Evolutionary conservation across 92 coral and sea anemone genomes (phyloP), one percentile per base, ranked within the genome.

Genomic region (Isaurus tuberculatus): DNA sequence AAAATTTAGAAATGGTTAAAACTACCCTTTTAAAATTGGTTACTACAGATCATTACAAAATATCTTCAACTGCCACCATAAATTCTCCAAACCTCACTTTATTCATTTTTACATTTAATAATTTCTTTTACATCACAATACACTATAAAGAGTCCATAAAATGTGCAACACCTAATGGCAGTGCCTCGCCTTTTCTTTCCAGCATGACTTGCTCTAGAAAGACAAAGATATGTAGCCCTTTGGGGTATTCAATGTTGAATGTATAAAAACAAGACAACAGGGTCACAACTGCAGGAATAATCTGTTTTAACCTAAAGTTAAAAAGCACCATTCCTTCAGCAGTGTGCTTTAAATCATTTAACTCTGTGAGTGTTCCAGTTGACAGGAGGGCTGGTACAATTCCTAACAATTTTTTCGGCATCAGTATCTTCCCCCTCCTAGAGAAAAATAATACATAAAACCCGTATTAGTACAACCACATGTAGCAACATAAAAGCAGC

Each of bases 381-480:
- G 75, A 71, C 32, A 71, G 75, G 13, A 42, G 75, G 75, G 58
- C 75, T 71, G 22, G 75, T 68, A 33, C 75, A 44, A 8, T 9
- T 73, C 17, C 74, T 70, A 5, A 36, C 22, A 8, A 70, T 37
- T 0, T 36, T 14, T 6, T n/a, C 49, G 25, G 4, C 30, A 31
- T 36, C 74, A 17, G 34, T 73, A 73, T 73, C 79, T 44, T 71
- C 79, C 46, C 79, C 79, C 79, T 27, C 64, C 79, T 73, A 48
- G 66, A 60, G 26, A 73, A 55, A 73, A 44, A 17, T 40, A 49
- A 49, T 32, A 46, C 42, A 71, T 33, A 71, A 37, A 48, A 73
- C 65, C 28, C 66, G 16, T 42, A 28, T 73, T 73, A 43, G 79
- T 48, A 29, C 65, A 73, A n/a, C 23, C 5, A 73, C 46, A 49